Conservation (phyloP, 2,888 invertebrate species). For the Ecdyonurus torrentis region DNA sequence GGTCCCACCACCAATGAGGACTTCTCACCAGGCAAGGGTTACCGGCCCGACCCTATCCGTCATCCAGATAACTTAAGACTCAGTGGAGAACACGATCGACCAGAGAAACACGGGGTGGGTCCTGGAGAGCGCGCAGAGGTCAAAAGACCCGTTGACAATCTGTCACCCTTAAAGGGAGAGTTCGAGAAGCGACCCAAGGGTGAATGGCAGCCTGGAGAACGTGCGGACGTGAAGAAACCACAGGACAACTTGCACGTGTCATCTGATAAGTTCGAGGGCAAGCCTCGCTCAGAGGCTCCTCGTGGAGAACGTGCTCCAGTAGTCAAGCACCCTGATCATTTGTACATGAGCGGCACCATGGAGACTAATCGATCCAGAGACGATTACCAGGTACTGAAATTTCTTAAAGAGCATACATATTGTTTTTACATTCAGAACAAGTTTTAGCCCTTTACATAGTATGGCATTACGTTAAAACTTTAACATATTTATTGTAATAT, state of each 20-base stretch:
- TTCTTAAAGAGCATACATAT: too few relatives aligned
- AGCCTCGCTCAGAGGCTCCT: constrained; percentile 24
- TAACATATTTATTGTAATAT: too few relatives aligned
- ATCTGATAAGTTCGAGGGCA: constrained; percentile 28
- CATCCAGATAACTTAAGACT: constrained; percentile 20
- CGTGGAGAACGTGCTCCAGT: constrained; percentile 22
- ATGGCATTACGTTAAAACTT: too few relatives aligned
- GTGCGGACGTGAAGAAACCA: constrained; percentile 19
- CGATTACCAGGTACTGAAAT: not conserved
- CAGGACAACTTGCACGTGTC: constrained; percentile 8
- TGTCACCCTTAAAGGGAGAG: constrained; percentile 15
- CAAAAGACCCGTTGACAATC: constrained; percentile 13
- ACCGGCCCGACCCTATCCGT: constrained; percentile 16
- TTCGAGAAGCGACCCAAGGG: too few relatives aligned
- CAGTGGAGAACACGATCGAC: constrained; percentile 19
- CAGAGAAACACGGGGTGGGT: not conserved
- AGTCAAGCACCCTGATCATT: constrained; percentile 28
- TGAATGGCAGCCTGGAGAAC: constrained; percentile 19
- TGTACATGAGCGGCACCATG: constrained; percentile 22
- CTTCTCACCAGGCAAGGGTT: not conserved
- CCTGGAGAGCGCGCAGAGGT: constrained; percentile 13
- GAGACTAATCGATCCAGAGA: too few relatives aligned
- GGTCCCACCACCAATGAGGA: constrained; percentile 12
- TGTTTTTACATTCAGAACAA: too few relatives aligned
- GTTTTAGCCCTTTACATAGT: too few relatives aligned